These are phyloP conservation scores for Helicolenus hilgendorfi DNA, from an alignment of 2,797 vertebrate species.

Conservation along the genomic window DNA sequence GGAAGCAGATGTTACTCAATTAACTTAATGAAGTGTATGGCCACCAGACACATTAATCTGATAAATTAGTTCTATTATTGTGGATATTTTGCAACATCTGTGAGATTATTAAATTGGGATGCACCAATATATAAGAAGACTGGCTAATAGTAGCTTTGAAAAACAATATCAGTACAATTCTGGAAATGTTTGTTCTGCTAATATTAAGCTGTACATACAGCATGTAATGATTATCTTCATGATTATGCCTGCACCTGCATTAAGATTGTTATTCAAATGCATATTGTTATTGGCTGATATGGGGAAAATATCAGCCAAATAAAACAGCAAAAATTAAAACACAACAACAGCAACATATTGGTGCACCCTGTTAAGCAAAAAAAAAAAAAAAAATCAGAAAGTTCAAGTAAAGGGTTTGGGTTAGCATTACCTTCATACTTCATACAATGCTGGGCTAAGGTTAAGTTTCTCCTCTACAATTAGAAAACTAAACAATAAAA, in stretches of 20 bases:
- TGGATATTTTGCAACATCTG: constrained; percentile 29
- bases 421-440: constrained; percentile 38
- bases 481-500: constrained; percentile 71
- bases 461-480: constrained; percentile 42
- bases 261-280: not conserved
- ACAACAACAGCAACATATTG: constrained; percentile 18
- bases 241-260: constrained; percentile 9
- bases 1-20: not conserved
- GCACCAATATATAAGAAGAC: not conserved
- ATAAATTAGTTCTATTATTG: not conserved
- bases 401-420: constrained; percentile 78
- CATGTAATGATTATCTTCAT: constrained; percentile 6
- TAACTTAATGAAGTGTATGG: not conserved
- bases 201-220: not conserved
- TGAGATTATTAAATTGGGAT: constrained; percentile 20
- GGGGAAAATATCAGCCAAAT: not conserved
- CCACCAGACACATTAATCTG: not conserved
- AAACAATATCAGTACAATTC: not conserved
- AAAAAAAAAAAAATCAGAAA: not conserved
- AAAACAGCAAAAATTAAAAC: not conserved
- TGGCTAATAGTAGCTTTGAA: not conserved
- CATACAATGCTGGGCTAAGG: constrained; percentile 38
- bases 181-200: not conserved
- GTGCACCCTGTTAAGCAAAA: constrained; percentile 34
- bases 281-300: not conserved